A percentile compares a stretch with the other conserved stretches of the same genome.
Evolutionary conservation across 2,113 vertebrate genomes (phyloP).

Genomic region (Pollimyrus isidori): DNA sequence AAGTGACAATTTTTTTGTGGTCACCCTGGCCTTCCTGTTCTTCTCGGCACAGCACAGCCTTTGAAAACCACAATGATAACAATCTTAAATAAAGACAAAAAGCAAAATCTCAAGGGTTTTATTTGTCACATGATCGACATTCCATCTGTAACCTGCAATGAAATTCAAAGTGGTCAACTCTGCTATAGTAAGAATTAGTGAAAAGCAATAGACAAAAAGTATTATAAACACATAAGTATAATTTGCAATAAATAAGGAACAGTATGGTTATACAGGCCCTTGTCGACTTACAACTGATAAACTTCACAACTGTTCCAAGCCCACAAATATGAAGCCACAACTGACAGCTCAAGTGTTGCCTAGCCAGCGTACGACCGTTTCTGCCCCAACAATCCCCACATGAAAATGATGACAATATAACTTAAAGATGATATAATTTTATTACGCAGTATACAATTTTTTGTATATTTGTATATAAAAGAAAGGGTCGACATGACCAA

Average conservation of each 20-base stretch:
- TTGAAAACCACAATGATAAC: background rate
- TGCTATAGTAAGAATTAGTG: background rate
- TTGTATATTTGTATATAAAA: no score
- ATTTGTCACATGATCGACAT: background rate
- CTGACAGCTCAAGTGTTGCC: background rate
- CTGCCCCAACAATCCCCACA: background rate
- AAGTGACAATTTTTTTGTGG: conserved; percentile 60
- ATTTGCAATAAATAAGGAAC: background rate
- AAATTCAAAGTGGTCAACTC: background rate
- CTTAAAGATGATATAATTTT: background rate
- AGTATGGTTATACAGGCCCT: background rate
- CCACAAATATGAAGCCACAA: background rate
- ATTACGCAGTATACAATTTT: no score
- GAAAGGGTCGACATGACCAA: no score
- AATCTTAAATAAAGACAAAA: background rate
- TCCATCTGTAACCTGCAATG: background rate
- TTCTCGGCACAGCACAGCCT: conserved; percentile 86
- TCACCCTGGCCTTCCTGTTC: conserved; percentile 59
- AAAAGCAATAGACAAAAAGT: background rate
- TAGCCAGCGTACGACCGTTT: background rate
- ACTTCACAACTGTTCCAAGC: background rate
- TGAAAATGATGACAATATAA: background rate
- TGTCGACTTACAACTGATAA: background rate
- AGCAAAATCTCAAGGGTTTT: background rate
- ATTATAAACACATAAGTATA: background rate